phyloP scores from a whole-genome alignment of 2,113 vertebrate genomes.

The Pao palembangensis region DNA sequence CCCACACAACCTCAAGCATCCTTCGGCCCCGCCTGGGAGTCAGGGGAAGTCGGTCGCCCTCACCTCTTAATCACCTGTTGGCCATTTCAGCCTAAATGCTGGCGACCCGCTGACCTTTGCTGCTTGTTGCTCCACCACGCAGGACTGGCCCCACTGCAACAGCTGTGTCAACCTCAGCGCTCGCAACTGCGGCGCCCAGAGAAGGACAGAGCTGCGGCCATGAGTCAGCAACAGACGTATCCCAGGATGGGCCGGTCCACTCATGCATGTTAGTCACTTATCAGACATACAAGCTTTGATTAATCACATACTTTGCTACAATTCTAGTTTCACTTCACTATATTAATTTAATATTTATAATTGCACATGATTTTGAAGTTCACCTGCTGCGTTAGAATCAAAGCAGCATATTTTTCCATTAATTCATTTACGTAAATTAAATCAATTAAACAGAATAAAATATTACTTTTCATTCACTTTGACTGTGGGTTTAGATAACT shows the following conservation, averaged over 20 bases:
- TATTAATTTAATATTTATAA: too few relatives aligned
- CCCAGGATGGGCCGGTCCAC: constrained; percentile 10
- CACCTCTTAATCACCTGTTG: constrained; percentile 75
- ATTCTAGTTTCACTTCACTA: too few relatives aligned
- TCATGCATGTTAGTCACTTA: neutral
- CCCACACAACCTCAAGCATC: constrained; percentile 18
- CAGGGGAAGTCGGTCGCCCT: constrained; percentile 28
- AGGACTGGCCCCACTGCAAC: constrained; percentile 59
- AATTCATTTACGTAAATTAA: too few relatives aligned
- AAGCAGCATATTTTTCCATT: too few relatives aligned
- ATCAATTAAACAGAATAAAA: too few relatives aligned
- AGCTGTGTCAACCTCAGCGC: constrained; percentile 77
- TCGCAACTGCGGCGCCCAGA: constrained; percentile 72
- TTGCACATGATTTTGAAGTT: too few relatives aligned
- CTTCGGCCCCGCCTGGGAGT: constrained; percentile 7
- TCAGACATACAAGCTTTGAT: too few relatives aligned
- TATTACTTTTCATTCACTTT: too few relatives aligned
- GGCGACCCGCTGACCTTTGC: constrained; percentile 70
- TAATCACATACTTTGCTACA: too few relatives aligned
- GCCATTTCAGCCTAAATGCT: constrained; percentile 69
- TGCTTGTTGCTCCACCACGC: constrained; percentile 59
- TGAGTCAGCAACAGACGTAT: constrained; percentile 58
- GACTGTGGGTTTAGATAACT: too few relatives aligned
- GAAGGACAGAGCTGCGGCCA: constrained; percentile 64
- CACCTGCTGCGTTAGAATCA: too few relatives aligned